Evolutionary conservation across 1,140 invertebrate genomes (phyloP), one percentile per base, ranked within the genome.

Genomic region (Aphaenogaster ashmeadi): DNA sequence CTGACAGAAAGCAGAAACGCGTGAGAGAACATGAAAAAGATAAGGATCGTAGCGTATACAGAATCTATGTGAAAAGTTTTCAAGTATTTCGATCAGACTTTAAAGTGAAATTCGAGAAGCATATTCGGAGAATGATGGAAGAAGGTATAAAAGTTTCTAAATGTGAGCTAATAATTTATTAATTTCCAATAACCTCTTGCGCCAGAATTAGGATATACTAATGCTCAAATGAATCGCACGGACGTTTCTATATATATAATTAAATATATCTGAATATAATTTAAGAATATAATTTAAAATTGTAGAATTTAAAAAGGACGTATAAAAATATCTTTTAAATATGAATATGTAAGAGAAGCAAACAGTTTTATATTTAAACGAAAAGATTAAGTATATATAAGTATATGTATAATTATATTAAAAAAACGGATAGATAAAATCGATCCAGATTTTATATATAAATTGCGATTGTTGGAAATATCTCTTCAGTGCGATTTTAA

Each of bases 1-100:
- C 21, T 72, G 72, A 90, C 18, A 33, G 27, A 36, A 88, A 80
- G 9, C 85, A 90, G 85, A 79, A 52, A 60, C 44, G 36, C 18
- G 11, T 85, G 27, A 15, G 38, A 18, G 44, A 47, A 44, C n/a
- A 21, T 13, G 54, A 21, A 60, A 41, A 62, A 38, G 27, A 67
- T 18, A 11, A 36, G n/a, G 5, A 36, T 13, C 3, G 13, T 58
- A 4, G 15, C 15, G 47, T 36, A 9, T 27, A 36, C 41, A 21
- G 7, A 36, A 79, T n/a, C 7, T 58, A 56, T 21, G n/a, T 38
- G 18, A 66, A 47, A 52, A 15, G 11, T 33, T 47, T 44, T 78
- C 9, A 21, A 38, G 4, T 47, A 47, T 38, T n/a, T 18, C 3
- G 27, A 36, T 64, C 9, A 21, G 7, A 71, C 8, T 38, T 52